Evolutionary conservation across 2,888 invertebrate species (phyloP).

Genomic region (Rambutsinella grinnellia): DNA sequence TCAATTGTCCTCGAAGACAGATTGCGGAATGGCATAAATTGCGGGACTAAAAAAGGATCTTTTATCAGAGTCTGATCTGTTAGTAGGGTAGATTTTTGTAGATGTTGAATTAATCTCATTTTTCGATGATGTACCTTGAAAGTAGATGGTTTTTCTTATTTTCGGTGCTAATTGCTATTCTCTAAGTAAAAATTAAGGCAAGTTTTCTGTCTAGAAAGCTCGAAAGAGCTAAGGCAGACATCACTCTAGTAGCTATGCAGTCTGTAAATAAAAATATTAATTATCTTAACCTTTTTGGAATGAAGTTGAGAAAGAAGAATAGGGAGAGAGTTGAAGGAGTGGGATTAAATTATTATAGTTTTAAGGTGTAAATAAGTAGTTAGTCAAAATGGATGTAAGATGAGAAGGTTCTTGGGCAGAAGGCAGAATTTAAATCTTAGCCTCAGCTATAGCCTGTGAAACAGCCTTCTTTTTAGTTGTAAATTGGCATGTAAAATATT

Average conservation of each 20-base stretch:
- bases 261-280: neutral
- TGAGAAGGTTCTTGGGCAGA: neutral
- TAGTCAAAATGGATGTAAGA: constrained; percentile 15
- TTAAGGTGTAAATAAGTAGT: neutral
- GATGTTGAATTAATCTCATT: neutral
- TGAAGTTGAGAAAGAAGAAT: neutral
- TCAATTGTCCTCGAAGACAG: constrained; percentile 96
- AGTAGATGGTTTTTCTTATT: neutral
- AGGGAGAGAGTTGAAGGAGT: neutral
- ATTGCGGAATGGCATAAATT: constrained; percentile 99
- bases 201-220: neutral
- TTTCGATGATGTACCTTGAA: neutral
- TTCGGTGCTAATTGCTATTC: neutral
- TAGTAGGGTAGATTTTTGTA: constrained; percentile 3
- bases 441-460: neutral
- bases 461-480: too few species aligned
- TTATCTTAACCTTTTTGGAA: neutral
- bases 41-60: constrained; percentile 77
- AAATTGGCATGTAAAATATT: too few species aligned
- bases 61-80: constrained; percentile 37
- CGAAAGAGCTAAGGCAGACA: neutral
- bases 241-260: constrained; percentile 32
- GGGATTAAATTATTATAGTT: constrained; percentile 6
- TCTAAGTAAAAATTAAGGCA: neutral
- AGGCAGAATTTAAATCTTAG: neutral